phyloP scores from a whole-genome alignment of 1,140 invertebrate genomes.

The Pogonus chalceus region DNA sequence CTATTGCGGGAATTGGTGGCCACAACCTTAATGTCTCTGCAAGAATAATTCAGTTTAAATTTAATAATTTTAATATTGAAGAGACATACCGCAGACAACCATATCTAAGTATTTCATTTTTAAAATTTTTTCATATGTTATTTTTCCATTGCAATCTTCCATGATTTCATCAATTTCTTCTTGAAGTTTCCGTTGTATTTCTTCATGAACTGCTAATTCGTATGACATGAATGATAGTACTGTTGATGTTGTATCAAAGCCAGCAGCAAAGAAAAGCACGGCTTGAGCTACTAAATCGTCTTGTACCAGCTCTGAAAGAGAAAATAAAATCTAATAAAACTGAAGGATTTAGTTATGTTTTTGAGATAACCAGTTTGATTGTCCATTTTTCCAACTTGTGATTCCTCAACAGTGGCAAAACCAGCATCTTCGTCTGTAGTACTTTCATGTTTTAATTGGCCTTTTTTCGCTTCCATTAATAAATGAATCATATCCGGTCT shows the following conservation, averaged over 20 bases:
- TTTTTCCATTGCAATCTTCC: conserved; percentile 15
- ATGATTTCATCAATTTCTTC: conserved; percentile 23
- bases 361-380: not conserved
- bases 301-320: conserved; percentile 25
- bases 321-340: conserved; percentile 13
- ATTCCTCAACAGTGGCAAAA: conserved; percentile 26
- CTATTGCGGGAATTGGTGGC: conserved; percentile 37
- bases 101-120: conserved; percentile 34
- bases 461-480: conserved; percentile 39
- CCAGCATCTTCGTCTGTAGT: conserved; percentile 16
- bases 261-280: conserved; percentile 25
- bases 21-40: conserved; percentile 43
- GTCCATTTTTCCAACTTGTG: conserved; percentile 12
- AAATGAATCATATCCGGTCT: conserved; percentile 44
- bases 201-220: conserved; percentile 42
- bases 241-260: conserved; percentile 29
- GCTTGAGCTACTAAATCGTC: conserved; percentile 22
- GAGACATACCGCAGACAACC: conserved; percentile 28
- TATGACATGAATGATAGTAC: conserved; percentile 34
- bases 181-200: conserved; percentile 23
- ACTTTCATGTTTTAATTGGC: conserved; percentile 28
- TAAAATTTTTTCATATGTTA: conserved; percentile 25
- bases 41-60: conserved; percentile 11
- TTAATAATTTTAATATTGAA: conserved; percentile 1
- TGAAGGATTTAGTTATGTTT: not conserved